Conservation (phyloP, 2,113 vertebrate genomes). For the Chaetodon trifascialis region DNA sequence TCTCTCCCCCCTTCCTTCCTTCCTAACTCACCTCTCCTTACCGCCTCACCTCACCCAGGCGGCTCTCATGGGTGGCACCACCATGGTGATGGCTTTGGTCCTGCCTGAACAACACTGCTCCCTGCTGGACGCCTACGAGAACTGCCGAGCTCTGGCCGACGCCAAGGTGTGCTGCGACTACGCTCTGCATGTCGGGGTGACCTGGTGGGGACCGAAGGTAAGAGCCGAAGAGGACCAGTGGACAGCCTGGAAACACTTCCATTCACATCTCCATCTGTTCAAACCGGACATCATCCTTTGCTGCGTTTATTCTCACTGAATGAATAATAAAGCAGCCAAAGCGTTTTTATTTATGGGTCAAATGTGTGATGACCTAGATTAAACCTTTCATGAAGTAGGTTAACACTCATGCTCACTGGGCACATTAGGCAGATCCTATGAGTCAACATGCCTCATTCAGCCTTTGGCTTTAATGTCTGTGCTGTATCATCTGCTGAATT, state of each 20-base stretch:
- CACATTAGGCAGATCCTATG: slow-evolving; percentile 64
- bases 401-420: slow-evolving; percentile 70
- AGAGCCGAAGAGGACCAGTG: not conserved
- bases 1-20: not conserved
- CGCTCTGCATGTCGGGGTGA: slow-evolving; percentile 93
- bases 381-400: slow-evolving; percentile 61
- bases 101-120: slow-evolving; percentile 95
- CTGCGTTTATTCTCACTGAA: not conserved
- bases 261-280: not conserved
- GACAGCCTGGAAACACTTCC: not conserved
- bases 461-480: slow-evolving; percentile 53
- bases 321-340: slow-evolving; percentile 15
- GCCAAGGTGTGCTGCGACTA: slow-evolving; percentile 98
- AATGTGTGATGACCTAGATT: slow-evolving; percentile 72
- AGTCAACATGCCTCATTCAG: slow-evolving; percentile 61
- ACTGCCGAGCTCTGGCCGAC: slow-evolving; percentile 89
- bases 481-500: slow-evolving; percentile 40
- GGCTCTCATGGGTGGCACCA: slow-evolving; percentile 95
- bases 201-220: slow-evolving; percentile 98
- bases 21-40: slow-evolving; percentile 16
- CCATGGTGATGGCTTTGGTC: slow-evolving; percentile 93
- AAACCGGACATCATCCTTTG: not conserved
- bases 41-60: slow-evolving; percentile 82
- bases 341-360: slow-evolving; percentile 43
- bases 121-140: slow-evolving; percentile 94